phyloP scores from a whole-genome alignment of 1,140 invertebrate species.

The Scaptomyza pallida region DNA sequence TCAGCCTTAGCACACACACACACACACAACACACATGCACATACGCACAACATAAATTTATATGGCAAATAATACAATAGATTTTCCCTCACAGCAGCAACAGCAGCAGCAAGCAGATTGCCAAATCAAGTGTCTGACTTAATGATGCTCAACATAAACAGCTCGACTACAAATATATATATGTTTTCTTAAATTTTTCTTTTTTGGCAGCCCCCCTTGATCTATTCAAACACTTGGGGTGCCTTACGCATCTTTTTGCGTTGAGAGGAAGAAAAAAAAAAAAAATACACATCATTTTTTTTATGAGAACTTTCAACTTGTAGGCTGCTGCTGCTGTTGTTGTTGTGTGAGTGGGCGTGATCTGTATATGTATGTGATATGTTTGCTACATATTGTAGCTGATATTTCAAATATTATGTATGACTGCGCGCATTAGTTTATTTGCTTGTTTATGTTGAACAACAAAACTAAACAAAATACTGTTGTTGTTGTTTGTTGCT shows the following conservation, averaged over 20 bases:
- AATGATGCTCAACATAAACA: slow-evolving; percentile 81
- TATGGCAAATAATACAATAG: slow-evolving; percentile 79
- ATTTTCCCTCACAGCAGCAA: slow-evolving; percentile 23
- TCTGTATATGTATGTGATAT: not conserved
- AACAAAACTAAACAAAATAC: slow-evolving; percentile 44
- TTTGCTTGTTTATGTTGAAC: slow-evolving; percentile 66
- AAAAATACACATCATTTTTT: slow-evolving; percentile 36
- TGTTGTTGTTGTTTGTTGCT: not conserved
- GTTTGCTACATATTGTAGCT: not conserved
- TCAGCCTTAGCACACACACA: not conserved
- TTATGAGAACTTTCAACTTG: slow-evolving; percentile 82
- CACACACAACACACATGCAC: slow-evolving; percentile 10
- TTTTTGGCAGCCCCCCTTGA: slow-evolving; percentile 36
- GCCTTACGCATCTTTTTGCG: slow-evolving; percentile 43
- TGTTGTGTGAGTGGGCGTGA: not conserved
- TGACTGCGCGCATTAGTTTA: slow-evolving; percentile 58
- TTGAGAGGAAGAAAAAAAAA: too few species aligned
- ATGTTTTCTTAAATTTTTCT: slow-evolving; percentile 38
- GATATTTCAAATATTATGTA: slow-evolving; percentile 68
- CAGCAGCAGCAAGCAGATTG: slow-evolving; percentile 46
- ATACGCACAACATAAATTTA: slow-evolving; percentile 61
- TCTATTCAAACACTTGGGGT: slow-evolving; percentile 8
- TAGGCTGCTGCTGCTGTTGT: slow-evolving; percentile 24
- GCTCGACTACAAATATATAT: slow-evolving; percentile 42
- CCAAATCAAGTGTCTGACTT: slow-evolving; percentile 81